These are phyloP conservation scores for Meganola albula DNA, from an alignment of 2,888 invertebrate species.

Conservation along the genomic window DNA sequence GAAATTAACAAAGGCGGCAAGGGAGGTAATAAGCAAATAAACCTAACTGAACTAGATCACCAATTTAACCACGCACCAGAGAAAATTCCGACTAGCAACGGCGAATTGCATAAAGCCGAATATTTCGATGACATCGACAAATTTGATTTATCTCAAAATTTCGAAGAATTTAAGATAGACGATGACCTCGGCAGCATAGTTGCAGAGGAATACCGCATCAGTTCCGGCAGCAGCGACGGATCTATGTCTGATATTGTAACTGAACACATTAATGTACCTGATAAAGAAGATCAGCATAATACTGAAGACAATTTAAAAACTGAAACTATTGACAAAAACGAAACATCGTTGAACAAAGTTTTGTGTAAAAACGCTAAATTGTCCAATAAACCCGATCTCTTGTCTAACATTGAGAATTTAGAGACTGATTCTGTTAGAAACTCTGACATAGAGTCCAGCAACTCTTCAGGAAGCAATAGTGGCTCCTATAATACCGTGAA, in stretches of 20 bases:
- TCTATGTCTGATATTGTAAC: constrained; percentile 64
- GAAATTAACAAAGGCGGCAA: constrained; percentile 76
- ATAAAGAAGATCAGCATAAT: constrained; percentile 48
- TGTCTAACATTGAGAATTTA: constrained; percentile 75
- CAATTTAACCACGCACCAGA: constrained; percentile 60
- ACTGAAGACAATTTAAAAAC: constrained; percentile 41
- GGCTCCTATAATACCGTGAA: constrained; percentile 69
- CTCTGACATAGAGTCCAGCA: constrained; percentile 82
- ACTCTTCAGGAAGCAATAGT: constrained; percentile 74
- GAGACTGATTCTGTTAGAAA: constrained; percentile 80
- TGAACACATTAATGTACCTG: constrained; percentile 62
- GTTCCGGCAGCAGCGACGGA: constrained; percentile 71
- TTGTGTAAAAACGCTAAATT: constrained; percentile 64
- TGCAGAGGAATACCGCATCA: constrained; percentile 73
- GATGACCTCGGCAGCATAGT: constrained; percentile 79
- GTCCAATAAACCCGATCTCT: constrained; percentile 73
- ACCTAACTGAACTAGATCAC: constrained; percentile 63
- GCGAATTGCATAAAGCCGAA: constrained; percentile 61
- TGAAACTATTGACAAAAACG: constrained; percentile 49
- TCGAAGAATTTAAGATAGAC: constrained; percentile 88
- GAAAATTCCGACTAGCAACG: constrained; percentile 39
- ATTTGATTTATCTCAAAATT: constrained; percentile 85
- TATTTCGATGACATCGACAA: constrained; percentile 76
- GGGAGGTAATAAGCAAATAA: constrained; percentile 63
- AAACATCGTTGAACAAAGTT: constrained; percentile 42